Conservation (phyloP, 92 coral and sea anemone genomes). For the Siderastrea radians region DNA sequence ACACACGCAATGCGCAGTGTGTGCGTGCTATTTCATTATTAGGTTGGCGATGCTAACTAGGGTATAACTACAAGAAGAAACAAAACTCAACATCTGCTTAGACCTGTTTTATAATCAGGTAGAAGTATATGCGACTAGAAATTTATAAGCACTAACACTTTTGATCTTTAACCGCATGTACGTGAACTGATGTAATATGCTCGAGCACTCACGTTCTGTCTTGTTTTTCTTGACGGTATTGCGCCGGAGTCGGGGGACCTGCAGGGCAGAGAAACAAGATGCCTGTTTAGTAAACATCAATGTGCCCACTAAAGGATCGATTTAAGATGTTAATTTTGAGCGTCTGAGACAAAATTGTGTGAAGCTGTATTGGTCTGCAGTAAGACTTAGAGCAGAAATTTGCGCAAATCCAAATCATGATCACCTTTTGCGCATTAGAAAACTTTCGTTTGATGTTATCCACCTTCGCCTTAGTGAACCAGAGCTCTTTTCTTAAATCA, state of each 20-base stretch:
- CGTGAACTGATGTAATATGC: conserved; percentile 3
- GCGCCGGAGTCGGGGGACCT: conserved; percentile 2
- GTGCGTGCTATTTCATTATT: not conserved
- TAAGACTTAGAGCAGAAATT: not conserved
- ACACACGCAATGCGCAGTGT: not conserved
- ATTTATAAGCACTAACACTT: not conserved
- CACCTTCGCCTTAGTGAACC: conserved; percentile 2
- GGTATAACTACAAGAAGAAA: not conserved
- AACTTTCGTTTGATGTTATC: not conserved
- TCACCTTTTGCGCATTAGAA: conserved; percentile 15
- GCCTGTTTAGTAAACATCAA: not conserved
- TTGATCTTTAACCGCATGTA: not conserved
- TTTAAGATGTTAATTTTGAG: not conserved
- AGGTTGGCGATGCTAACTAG: not conserved
- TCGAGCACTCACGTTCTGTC: not conserved
- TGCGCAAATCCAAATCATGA: not conserved
- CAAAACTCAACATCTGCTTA: no score
- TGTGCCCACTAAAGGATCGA: not conserved
- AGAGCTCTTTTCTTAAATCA: conserved; percentile 26
- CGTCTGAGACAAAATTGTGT: not conserved
- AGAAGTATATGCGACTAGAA: not conserved
- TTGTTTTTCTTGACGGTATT: not conserved
- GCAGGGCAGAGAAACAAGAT: not conserved
- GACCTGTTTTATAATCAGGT: not conserved
- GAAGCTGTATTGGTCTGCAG: not conserved